A percentile compares a stretch with the other conserved stretches of the same genome.
Conservation (phyloP, 2,113 vertebrate species). For the Odontesthes bonariensis region DNA sequence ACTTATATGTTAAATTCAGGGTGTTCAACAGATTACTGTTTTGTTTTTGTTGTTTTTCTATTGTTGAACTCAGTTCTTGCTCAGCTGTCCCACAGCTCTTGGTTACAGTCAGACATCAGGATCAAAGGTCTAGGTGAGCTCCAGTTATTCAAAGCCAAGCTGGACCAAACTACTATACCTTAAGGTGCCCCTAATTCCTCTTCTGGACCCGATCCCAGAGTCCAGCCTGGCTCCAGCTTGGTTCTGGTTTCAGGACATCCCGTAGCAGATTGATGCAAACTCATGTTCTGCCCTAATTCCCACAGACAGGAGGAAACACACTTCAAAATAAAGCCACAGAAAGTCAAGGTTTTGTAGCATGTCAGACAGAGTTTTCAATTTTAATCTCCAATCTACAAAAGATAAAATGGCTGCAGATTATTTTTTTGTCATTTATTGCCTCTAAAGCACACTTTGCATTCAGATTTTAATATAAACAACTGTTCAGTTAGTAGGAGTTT, state of each 20-base stretch:
- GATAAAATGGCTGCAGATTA: background rate
- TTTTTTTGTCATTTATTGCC: too few relatives aligned
- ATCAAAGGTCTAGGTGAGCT: constrained; percentile 57
- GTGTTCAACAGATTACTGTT: too few relatives aligned
- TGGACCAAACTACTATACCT: constrained; percentile 51
- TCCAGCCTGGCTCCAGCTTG: constrained; percentile 29
- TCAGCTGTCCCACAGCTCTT: constrained; percentile 62
- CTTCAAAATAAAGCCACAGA: constrained; percentile 35
- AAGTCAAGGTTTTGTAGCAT: constrained; percentile 19
- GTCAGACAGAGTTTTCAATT: background rate
- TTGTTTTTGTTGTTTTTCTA: background rate
- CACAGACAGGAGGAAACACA: constrained; percentile 43
- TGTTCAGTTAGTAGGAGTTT: too few relatives aligned
- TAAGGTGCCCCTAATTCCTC: constrained; percentile 63
- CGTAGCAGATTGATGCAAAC: constrained; percentile 37
- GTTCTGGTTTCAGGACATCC: constrained; percentile 69
- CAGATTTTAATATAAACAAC: too few relatives aligned
- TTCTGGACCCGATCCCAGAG: constrained; percentile 62
- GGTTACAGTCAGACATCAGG: constrained; percentile 51
- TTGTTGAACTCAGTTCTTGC: background rate
- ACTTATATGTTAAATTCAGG: background rate
- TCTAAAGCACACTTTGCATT: too few relatives aligned
- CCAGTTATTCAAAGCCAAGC: constrained; percentile 64
- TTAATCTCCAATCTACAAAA: background rate
- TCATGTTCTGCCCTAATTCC: constrained; percentile 66